Base-by-base conservation (phyloP, 1,140 invertebrate species). In the Argopecten irradians region DNA sequence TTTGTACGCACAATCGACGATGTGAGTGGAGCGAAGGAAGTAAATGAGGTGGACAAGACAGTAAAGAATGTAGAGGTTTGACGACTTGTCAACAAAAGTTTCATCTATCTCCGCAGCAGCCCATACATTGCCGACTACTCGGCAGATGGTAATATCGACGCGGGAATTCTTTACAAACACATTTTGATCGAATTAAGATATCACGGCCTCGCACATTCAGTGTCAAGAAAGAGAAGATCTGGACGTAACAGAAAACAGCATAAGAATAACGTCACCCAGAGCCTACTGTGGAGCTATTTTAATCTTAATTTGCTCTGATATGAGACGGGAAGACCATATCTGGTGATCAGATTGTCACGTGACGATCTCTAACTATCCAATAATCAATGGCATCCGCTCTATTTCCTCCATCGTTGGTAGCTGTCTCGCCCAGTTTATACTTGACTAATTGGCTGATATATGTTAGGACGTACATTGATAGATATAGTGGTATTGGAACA, bases 111-210 rank as follows among this genome's bases (percentile, higher is more conserved):
- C 28, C 5, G 55, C 43, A 8, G 43, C 3, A 19, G 22, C 55
- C 11, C 2, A 71, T 71, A 71, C 55, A 71, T n/a, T 71, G 22
- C 5, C 8, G 7, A 22, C 7, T 55, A n/a, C 8, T 71, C 55
- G 55, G 55, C 55, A 71, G 55, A 71, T 71, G 55, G 55, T 71
- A 71, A 28, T 71, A 71, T 71, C n/a, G 55, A 71, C 16, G n/a
- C 22, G 22, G 55, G 28, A n/a, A 71, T 71, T 71, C 55, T 71
- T 71, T 71, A 71, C 55, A 71, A 71, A 71, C 55, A 71, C 55
- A 71, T 71, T 71, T 71, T 71, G 55, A 71, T 71, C 55, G n/a
- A 71, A 71, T 71, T 71, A 71, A 71, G 55, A 71, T 71, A 71
- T 71, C 55, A 71, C 55, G 55, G 22, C 1, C 55, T 71, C n/a